Evolutionary conservation across 1,140 invertebrate species (phyloP).

Genomic region (Akabosia matsudoensis): DNA sequence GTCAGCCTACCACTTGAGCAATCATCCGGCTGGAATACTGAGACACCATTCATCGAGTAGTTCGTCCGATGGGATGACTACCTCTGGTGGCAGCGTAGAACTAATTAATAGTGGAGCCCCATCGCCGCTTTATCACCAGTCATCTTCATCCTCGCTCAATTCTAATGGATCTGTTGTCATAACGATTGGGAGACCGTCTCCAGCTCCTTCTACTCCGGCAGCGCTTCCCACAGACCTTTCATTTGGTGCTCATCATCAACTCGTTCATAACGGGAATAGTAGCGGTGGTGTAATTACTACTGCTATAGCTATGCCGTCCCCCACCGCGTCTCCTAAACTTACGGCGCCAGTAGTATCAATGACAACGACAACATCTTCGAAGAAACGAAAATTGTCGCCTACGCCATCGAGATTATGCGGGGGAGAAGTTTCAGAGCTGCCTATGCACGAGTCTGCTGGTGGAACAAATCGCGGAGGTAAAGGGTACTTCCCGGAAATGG

Average conservation of each 20-base stretch:
- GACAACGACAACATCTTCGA: slow-evolving; percentile 22
- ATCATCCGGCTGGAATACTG: not conserved
- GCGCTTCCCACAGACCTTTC: not conserved
- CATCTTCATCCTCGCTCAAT: not conserved
- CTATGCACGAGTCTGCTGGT: slow-evolving; percentile 7
- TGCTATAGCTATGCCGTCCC: not conserved
- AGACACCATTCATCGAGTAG: not conserved
- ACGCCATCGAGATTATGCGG: slow-evolving; percentile 41
- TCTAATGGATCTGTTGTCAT: not conserved
- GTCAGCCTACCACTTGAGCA: not conserved
- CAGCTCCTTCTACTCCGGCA: not conserved
- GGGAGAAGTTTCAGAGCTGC: slow-evolving; percentile 43
- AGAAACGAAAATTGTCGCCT: slow-evolving; percentile 42
- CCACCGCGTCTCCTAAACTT: not conserved
- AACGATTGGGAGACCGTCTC: not conserved
- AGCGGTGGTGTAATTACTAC: not conserved
- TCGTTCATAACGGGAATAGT: not conserved
- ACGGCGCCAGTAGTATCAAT: not conserved
- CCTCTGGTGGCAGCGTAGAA: slow-evolving; percentile 12
- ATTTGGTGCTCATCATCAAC: not conserved
- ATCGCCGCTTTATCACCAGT: not conserved
- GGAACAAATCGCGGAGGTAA: not conserved
- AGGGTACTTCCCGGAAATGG: slow-evolving; percentile 40
- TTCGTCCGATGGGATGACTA: not conserved
- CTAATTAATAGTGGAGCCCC: not conserved